A percentile compares a stretch with the other conserved stretches of the same genome.
These are phyloP conservation scores for Peucedramus taeniatus DNA, from an alignment of 2,113 vertebrate species.

Conservation along the genomic window DNA sequence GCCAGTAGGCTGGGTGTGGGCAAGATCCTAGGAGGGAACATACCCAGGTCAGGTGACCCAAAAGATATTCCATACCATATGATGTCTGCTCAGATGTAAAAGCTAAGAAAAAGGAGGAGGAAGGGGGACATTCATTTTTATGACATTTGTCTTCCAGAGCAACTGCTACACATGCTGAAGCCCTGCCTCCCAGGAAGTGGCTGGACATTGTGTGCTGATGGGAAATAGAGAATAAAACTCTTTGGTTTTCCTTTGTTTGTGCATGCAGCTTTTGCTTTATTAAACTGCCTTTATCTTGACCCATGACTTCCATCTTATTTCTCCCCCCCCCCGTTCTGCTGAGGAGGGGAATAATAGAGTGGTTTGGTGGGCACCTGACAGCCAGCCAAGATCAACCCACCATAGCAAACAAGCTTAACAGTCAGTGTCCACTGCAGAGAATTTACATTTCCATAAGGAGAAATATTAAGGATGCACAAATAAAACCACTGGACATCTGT, in stretches of 20 bases:
- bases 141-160: not conserved
- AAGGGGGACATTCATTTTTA: not conserved
- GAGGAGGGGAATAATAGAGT: not conserved
- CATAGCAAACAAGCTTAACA: not conserved
- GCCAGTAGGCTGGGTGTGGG: not conserved
- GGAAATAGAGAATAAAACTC: not conserved
- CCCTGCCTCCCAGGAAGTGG: not conserved
- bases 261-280: not conserved
- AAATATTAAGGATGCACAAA: not conserved
- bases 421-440: not conserved
- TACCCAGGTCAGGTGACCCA: not conserved
- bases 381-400: not conserved
- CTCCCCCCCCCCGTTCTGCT: not conserved
- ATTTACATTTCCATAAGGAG: not conserved
- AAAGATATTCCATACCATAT: not conserved
- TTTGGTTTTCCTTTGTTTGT: not conserved
- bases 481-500: not conserved
- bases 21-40: not conserved
- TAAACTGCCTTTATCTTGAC: not conserved
- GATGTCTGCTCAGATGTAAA: not conserved
- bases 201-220: not conserved
- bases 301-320: not conserved
- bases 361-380: not conserved
- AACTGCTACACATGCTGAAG: not conserved
- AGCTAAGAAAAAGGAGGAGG: not conserved